Evolutionary conservation across 1,140 invertebrate genomes (phyloP), one percentile per base, ranked within the genome.

Genomic region (Drosophila sucinea): DNA sequence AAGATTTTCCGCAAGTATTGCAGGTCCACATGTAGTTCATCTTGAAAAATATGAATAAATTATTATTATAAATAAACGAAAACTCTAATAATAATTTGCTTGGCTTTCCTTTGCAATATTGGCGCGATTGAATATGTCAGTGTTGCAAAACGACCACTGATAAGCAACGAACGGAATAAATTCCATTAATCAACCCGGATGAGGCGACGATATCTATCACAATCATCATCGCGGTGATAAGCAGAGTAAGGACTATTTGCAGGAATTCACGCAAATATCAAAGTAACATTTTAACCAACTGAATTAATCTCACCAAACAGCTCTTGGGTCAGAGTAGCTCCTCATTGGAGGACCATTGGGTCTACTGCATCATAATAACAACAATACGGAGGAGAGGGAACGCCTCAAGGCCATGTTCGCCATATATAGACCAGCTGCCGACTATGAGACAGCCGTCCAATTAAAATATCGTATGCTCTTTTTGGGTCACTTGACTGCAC

Each of bases 381-480:
- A 67, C 56, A 74, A 57, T 67, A 90, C 75, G 10, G 66, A 91
- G 23, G 91, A 92, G 33, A 73, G 86, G 0, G 90, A 92, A 40
- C 85, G 91, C 32, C 63, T 92, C 0, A 94, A 94, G 75, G 95
- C 96, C 6, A 93, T 98, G 69, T 92, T 98, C n/a, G 97, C 97
- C 1, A 96, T 96, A 0, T 99, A 99, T 92, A 94, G 98, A 38
- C 96, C 96, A 29, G 97, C 97, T 2, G 98, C 98, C 0, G 97
- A 98, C 92, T 99, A 99, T 91, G 97, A 98, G 89, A 97, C 97
- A 0, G 97, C 98, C 4, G 94, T 99, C 54, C 96, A 97, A 91
- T 95, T 96, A 0, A 96, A 96, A 80, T 96, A 96, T 87, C 93
- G 94, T 54, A 92, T 93, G 40, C 93, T 91, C n/a, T 66, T 86